These are phyloP conservation scores for Ornithorhynchus anatinus DNA, from an alignment of 2,113 vertebrate genomes.

Conservation along the genomic window DNA sequence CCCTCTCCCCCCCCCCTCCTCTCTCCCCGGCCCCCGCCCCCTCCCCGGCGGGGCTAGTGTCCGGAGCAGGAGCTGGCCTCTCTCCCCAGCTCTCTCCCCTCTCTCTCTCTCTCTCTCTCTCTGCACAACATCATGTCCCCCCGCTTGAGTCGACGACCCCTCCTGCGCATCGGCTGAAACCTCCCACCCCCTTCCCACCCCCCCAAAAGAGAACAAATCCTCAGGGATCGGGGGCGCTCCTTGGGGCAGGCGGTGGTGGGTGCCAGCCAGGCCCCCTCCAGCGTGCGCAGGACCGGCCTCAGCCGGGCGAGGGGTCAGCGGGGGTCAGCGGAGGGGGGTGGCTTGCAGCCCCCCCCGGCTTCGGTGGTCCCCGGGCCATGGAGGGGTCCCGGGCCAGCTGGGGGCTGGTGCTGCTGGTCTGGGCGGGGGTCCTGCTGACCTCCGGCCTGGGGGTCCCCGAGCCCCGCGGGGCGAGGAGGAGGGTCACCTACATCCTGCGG, in stretches of 20 bases:
- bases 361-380: no score
- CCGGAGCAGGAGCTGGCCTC: constrained; percentile 34
- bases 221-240: no score
- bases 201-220: no score
- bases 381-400: constrained; percentile 80
- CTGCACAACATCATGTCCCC: neutral
- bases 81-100: constrained; percentile 43
- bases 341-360: no score
- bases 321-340: no score
- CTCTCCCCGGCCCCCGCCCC: constrained; percentile 37
- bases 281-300: no score
- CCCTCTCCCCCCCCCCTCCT: constrained; percentile 34
- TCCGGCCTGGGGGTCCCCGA: constrained; percentile 64
- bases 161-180: neutral
- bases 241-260: constrained; percentile 21
- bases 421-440: constrained; percentile 46
- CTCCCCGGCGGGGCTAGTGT: constrained; percentile 38
- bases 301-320: no score
- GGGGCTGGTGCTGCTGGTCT: constrained; percentile 75
- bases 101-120: no score
- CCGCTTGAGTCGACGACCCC: no score
- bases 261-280: neutral
- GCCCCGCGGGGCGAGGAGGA: constrained; percentile 77
- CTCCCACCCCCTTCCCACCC: no score
- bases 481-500: constrained; percentile 84